phyloP scores from a whole-genome alignment of 2,888 invertebrate genomes.

The Drosophila mimica region DNA sequence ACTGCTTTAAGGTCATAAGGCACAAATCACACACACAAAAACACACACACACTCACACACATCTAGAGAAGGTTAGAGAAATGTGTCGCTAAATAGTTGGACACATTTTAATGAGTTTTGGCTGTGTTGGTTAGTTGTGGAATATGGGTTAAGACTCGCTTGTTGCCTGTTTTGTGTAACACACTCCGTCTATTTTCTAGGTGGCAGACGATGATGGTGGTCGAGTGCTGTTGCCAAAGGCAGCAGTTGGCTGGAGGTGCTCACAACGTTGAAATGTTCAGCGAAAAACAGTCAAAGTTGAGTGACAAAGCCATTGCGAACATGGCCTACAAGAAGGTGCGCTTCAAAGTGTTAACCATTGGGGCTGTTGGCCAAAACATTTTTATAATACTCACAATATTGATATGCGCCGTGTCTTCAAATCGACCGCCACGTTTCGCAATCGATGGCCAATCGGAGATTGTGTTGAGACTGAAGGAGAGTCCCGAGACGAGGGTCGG shows the following conservation, averaged over 20 bases:
- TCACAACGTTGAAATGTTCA: constrained; percentile 59
- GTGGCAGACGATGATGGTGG: constrained; percentile 39
- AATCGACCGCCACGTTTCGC: constrained; percentile 95
- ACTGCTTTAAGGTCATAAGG: constrained; percentile 73
- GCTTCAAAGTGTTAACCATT: constrained; percentile 65
- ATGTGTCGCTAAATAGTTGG: constrained; percentile 49
- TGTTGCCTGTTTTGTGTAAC: constrained; percentile 51
- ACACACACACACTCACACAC: constrained; percentile 5
- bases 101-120: constrained; percentile 55
- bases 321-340: constrained; percentile 77
- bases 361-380: constrained; percentile 7
- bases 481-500: constrained; percentile 94
- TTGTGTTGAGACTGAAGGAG: constrained; percentile 95
- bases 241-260: constrained; percentile 47
- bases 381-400: constrained; percentile 59
- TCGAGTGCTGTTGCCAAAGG: constrained; percentile 53
- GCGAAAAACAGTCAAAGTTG: constrained; percentile 48
- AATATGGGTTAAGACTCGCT: constrained; percentile 62
- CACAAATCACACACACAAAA: constrained; percentile 39
- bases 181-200: constrained; percentile 66
- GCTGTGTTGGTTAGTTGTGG: constrained; percentile 12
- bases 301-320: constrained; percentile 25
- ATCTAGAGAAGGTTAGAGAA: too few relatives aligned
- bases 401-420: constrained; percentile 46
- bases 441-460: constrained; percentile 95